Evolutionary conservation across 2,888 invertebrate species (phyloP).

Genomic region (Ametastegia equiseti): DNA sequence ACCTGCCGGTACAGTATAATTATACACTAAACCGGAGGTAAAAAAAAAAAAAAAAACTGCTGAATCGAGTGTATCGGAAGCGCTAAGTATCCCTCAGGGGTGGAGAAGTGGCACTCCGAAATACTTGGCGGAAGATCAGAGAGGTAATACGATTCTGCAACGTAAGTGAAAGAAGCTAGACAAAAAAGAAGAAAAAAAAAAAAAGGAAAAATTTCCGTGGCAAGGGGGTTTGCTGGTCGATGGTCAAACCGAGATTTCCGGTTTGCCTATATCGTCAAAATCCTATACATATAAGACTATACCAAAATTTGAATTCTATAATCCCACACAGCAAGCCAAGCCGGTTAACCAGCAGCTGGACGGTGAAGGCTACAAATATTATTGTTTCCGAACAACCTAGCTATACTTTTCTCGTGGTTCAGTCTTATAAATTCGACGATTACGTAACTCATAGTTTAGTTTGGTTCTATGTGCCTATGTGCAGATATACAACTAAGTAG

Average conservation of each 20-base stretch:
- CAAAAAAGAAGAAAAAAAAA: neutral
- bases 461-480: neutral
- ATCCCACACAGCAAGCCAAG: neutral
- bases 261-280: too few species aligned
- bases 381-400: neutral
- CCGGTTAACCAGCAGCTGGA: neutral
- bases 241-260: neutral
- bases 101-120: neutral
- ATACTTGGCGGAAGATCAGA: neutral
- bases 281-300: neutral
- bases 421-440: constrained; percentile 15
- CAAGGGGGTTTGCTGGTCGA: neutral
- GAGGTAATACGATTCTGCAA: neutral
- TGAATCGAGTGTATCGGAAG: neutral
- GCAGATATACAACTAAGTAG: neutral
- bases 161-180: neutral
- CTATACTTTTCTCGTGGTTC: constrained; percentile 4
- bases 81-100: neutral
- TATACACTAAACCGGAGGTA: neutral
- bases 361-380: constrained; percentile 25
- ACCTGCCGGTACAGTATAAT: too few species aligned
- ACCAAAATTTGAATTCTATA: constrained; percentile 16
- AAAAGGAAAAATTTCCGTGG: neutral
- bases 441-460: neutral
- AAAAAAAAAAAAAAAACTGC: neutral